phyloP scores from a whole-genome alignment of 2,797 vertebrate species.

The Notamacropus eugenii region DNA sequence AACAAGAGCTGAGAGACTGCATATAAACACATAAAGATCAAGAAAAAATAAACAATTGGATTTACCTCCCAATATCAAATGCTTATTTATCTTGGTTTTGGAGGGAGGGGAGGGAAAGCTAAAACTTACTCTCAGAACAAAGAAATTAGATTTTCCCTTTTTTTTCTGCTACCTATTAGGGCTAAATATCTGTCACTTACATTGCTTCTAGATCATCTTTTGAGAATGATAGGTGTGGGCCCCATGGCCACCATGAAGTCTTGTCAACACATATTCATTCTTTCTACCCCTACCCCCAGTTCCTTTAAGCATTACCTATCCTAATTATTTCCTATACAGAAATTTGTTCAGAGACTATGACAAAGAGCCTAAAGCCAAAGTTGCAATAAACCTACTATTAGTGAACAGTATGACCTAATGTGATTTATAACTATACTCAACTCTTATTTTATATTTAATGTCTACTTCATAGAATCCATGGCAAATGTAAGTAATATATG shows the following conservation, averaged over 20 bases:
- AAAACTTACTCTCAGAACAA: slow-evolving; percentile 12
- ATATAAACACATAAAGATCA: slow-evolving; percentile 9
- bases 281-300: too few relatives aligned
- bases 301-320: background rate
- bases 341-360: background rate
- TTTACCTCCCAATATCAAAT: background rate
- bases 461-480: background rate
- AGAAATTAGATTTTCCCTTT: background rate
- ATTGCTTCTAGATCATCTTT: background rate
- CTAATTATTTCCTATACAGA: background rate
- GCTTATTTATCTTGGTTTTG: background rate
- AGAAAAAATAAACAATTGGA: slow-evolving; percentile 28
- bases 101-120: background rate
- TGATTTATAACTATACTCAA: background rate
- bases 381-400: background rate
- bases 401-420: background rate
- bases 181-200: background rate
- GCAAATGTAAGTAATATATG: background rate
- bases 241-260: background rate
- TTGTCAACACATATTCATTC: background rate
- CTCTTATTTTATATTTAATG: background rate
- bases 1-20: background rate
- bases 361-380: background rate
- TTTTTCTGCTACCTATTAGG: background rate
- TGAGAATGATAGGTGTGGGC: background rate